Conservation (phyloP, 2,888 invertebrate genomes). For the Spialia ferax region DNA sequence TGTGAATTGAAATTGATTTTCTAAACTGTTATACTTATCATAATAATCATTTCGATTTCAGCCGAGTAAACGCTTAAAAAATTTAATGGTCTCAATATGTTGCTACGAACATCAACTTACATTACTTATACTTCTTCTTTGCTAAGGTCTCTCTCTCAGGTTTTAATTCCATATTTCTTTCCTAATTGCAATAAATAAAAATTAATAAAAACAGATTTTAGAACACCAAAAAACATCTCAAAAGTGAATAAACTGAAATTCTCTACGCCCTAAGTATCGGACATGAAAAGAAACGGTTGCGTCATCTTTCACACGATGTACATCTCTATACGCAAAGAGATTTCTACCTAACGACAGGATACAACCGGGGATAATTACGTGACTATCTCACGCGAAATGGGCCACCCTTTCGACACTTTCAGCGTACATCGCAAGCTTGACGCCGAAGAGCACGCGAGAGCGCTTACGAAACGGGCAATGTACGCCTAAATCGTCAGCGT, state of each 20-base stretch:
- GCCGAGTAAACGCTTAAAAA: too few species aligned
- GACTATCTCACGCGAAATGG: slow-evolving; percentile 31
- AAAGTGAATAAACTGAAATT: background rate
- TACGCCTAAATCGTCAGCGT: slow-evolving; percentile 20
- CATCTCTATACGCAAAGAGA: slow-evolving; percentile 30
- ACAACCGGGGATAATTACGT: slow-evolving; percentile 36
- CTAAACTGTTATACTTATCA: too few species aligned
- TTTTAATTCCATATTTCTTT: too few species aligned
- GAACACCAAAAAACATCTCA: background rate
- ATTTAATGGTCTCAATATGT: too few species aligned
- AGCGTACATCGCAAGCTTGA: slow-evolving; percentile 22
- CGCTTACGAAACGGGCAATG: slow-evolving; percentile 27
- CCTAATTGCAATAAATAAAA: too few species aligned
- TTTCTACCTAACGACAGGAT: slow-evolving; percentile 31
- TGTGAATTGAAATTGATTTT: too few species aligned
- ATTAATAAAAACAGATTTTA: too few species aligned
- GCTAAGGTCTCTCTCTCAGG: too few species aligned
- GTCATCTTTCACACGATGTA: slow-evolving; percentile 22
- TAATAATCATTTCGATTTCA: too few species aligned
- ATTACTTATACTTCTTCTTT: too few species aligned
- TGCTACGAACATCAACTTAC: too few species aligned
- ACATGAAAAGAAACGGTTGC: slow-evolving; percentile 14
- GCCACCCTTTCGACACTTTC: slow-evolving; percentile 20
- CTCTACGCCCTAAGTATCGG: background rate
- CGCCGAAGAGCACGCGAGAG: slow-evolving; percentile 3